These are phyloP conservation scores for Drosophila fungiperda DNA, from an alignment of 2,888 invertebrate species.

Conservation along the genomic window DNA sequence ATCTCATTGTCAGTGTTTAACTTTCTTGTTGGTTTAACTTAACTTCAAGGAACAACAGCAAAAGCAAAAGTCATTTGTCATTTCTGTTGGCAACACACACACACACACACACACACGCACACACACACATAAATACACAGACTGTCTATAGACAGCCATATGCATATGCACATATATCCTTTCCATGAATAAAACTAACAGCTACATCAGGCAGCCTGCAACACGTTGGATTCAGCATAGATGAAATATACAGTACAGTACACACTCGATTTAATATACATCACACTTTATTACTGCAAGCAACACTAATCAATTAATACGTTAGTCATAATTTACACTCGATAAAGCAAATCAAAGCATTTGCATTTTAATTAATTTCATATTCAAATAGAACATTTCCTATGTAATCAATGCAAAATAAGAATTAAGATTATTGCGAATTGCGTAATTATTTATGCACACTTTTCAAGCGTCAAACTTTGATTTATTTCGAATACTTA, in stretches of 20 bases:
- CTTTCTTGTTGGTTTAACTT: constrained; percentile 81
- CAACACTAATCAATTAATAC: not conserved
- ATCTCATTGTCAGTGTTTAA: constrained; percentile 80
- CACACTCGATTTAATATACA: not conserved
- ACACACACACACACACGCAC: constrained; percentile 21
- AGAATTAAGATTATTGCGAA: not conserved
- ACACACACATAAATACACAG: constrained; percentile 12
- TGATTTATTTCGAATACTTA: not conserved
- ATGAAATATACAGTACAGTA: constrained; percentile 8
- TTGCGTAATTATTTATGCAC: not conserved
- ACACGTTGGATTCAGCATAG: constrained; percentile 1
- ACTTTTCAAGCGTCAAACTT: too few species aligned
- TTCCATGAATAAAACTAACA: constrained; percentile 23
- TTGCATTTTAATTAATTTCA: not conserved
- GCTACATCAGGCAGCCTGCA: constrained; percentile 25
- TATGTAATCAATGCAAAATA: not conserved
- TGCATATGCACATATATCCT: constrained; percentile 30
- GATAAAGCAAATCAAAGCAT: not conserved
- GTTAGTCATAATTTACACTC: not conserved
- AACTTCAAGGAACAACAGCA: constrained; percentile 63
- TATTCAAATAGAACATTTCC: not conserved
- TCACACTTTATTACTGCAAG: not conserved
- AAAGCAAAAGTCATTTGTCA: constrained; percentile 78
- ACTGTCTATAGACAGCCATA: constrained; percentile 20
- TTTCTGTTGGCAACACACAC: constrained; percentile 71